Evolutionary conservation across 1,140 invertebrate genomes (phyloP).

Genomic region (Microvelia longipes): DNA sequence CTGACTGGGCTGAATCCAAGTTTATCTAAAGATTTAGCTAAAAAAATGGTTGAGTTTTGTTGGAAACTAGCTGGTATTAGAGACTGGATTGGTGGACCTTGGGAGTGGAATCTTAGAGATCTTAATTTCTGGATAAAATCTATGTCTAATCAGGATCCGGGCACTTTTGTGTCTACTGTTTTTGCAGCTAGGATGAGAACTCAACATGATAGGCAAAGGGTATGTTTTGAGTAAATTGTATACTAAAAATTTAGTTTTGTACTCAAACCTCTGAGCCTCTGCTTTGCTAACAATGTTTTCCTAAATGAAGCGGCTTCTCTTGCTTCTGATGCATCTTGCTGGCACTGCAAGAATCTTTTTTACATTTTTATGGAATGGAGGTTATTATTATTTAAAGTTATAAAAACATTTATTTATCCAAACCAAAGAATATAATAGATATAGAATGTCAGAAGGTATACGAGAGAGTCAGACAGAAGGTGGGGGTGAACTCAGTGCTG

Average conservation of each 20-base stretch:
- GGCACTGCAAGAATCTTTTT: no score
- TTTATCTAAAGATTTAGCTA: constrained; percentile 37
- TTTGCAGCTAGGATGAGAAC: constrained; percentile 71
- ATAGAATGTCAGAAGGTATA: no score
- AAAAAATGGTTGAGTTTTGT: constrained; percentile 70
- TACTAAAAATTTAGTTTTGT: constrained; percentile 1
- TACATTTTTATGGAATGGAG: no score
- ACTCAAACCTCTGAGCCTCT: no score
- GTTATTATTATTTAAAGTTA: no score
- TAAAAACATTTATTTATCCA: no score
- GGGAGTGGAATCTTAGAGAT: constrained; percentile 95
- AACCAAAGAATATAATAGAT: no score
- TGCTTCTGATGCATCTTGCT: no score
- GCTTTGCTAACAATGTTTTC: no score
- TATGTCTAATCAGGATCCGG: constrained; percentile 35
- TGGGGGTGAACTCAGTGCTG: no score
- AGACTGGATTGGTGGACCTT: constrained; percentile 69
- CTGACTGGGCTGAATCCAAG: constrained; percentile 31
- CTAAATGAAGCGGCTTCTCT: no score
- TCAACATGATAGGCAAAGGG: constrained; percentile 46
- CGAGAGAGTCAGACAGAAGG: no score
- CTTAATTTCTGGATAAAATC: constrained; percentile 81
- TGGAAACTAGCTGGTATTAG: constrained; percentile 37
- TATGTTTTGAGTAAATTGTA: constrained; percentile 23
- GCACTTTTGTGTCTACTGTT: constrained; percentile 54